A percentile compares a stretch with the other conserved stretches of the same genome.
Conservation (phyloP, 2,797 vertebrate genomes). For the Setipinna tenuifilis region DNA sequence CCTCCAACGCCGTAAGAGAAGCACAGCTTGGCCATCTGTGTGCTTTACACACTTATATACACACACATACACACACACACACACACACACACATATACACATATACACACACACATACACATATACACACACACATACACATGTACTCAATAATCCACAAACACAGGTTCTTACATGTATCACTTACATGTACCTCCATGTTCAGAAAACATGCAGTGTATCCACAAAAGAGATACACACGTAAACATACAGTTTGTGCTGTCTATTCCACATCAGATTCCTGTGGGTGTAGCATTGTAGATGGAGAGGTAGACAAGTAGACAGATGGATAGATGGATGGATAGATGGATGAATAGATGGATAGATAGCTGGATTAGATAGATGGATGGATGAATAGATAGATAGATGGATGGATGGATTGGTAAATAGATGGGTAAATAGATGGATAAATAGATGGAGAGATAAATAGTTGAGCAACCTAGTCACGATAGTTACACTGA, state of each 20-base stretch:
- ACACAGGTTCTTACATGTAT: no score
- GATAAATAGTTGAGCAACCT: no score
- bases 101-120: not conserved
- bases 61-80: not conserved
- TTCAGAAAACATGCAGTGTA: not conserved
- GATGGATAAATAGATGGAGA: no score
- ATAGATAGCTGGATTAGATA: no score
- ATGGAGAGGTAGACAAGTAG: no score
- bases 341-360: no score
- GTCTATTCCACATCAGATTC: not conserved
- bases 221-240: not conserved
- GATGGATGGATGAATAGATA: no score
- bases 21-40: not conserved
- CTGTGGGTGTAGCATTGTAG: not conserved
- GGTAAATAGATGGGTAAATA: no score
- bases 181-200: no score
- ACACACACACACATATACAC: not conserved
- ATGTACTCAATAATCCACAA: not conserved
- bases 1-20: constrained; percentile 83
- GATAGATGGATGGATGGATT: no score
- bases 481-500: no score
- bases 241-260: not conserved
- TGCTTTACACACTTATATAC: not conserved
- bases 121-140: not conserved
- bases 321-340: no score